phyloP scores from a whole-genome alignment of 2,113 vertebrate genomes.

The Muntiacus reevesi region DNA sequence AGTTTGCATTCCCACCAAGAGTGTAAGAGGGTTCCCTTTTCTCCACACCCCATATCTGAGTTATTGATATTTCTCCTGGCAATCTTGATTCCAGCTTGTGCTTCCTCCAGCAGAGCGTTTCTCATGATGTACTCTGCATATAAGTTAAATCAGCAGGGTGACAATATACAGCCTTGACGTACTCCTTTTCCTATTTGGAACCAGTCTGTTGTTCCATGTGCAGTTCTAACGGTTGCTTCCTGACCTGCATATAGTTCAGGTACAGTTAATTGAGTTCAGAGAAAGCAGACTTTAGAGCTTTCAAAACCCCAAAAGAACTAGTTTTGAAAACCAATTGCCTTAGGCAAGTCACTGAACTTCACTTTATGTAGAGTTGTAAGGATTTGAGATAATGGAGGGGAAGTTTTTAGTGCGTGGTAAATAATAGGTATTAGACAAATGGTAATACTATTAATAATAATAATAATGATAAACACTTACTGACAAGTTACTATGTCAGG shows the following conservation, averaged over 20 bases:
- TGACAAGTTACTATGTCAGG: background rate
- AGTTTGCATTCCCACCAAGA: no score
- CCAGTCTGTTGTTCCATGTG: no score
- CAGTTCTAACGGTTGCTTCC: no score
- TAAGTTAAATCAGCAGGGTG: no score
- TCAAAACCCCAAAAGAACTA: background rate
- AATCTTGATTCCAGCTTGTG: no score
- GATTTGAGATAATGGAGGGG: background rate
- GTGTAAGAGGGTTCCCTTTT: no score
- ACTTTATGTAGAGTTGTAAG: slow-evolving; percentile 9
- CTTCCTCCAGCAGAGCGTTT: no score
- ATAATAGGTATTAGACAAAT: background rate
- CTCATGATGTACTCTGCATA: no score
- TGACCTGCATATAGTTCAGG: background rate
- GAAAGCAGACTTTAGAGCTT: background rate
- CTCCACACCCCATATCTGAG: no score
- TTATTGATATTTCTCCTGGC: no score
- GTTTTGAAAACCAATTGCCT: background rate
- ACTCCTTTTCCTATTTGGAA: no score
- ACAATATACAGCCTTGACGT: no score
- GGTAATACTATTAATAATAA: background rate
- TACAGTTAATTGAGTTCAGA: background rate
- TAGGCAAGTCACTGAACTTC: background rate
- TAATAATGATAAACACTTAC: background rate
- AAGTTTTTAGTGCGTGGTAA: background rate